Percentiles rank a stretch among this genome's conserved stretches.
These are phyloP conservation scores for Nephrotoma flavescens DNA, from an alignment of 2,888 invertebrate genomes.

Conservation along the genomic window DNA sequence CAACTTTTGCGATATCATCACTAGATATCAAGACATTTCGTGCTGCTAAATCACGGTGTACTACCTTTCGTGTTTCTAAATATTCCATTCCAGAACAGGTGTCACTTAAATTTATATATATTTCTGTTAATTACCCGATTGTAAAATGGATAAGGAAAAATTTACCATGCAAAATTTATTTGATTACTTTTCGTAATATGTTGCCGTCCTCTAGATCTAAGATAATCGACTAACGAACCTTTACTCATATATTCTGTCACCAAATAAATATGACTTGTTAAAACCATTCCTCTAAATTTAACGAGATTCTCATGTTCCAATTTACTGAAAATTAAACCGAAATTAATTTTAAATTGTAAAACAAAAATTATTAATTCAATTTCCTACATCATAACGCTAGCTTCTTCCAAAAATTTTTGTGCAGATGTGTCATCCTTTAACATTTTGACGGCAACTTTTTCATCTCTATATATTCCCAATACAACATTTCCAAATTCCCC, in stretches of 20 bases:
- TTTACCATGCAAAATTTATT: conserved; percentile 89
- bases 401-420: conserved; percentile 88
- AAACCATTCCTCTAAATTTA: conserved; percentile 85
- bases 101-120: conserved; percentile 44
- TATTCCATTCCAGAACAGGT: conserved; percentile 98
- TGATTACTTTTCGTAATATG: conserved; percentile 94
- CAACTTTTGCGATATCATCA: conserved; percentile 81
- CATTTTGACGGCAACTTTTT: conserved; percentile 91
- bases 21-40: conserved; percentile 93
- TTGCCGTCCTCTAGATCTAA: conserved; percentile 86
- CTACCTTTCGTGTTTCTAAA: conserved; percentile 86
- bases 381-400: conserved; percentile 91
- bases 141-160: conserved; percentile 21
- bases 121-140: not conserved
- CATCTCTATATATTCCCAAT: conserved; percentile 66
- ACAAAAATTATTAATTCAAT: not conserved
- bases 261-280: conserved; percentile 69
- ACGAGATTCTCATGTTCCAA: conserved; percentile 93
- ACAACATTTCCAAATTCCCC: conserved; percentile 98
- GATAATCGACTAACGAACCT: conserved; percentile 94
- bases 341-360: not conserved
- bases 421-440: conserved; percentile 88
- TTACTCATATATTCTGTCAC: conserved; percentile 98
- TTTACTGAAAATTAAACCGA: conserved; percentile 42
- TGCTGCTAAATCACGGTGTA: conserved; percentile 95